Percentiles rank a stretch among this genome's conserved stretches.
Evolutionary conservation across 2,888 invertebrate species (phyloP).

Genomic region (Craniophora ligustri): DNA sequence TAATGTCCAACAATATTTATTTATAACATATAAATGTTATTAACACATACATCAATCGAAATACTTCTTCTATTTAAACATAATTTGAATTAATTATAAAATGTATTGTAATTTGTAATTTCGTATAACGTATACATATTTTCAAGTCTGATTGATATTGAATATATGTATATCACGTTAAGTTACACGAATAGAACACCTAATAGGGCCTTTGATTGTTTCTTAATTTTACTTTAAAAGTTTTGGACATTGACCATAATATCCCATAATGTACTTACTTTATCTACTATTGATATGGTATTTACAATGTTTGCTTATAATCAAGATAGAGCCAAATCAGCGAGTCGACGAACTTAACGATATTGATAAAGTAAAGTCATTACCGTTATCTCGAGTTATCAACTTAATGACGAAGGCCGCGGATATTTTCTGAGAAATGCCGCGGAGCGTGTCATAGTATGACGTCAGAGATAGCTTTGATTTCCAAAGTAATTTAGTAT

Average conservation of each 20-base stretch:
- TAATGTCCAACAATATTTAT: too few relatives aligned
- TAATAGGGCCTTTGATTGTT: too few relatives aligned
- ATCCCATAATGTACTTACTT: conserved; percentile 25
- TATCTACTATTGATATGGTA: conserved; percentile 41
- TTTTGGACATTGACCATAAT: conserved; percentile 18
- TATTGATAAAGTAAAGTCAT: conserved; percentile 74
- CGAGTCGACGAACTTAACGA: conserved; percentile 69
- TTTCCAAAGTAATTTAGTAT: too few relatives aligned
- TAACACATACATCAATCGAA: too few relatives aligned
- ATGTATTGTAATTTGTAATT: too few relatives aligned
- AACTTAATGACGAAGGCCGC: conserved; percentile 71
- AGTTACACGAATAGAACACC: too few relatives aligned
- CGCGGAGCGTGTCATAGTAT: conserved; percentile 26
- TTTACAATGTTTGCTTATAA: conserved; percentile 52
- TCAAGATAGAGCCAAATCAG: conserved; percentile 66
- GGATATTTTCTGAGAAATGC: conserved; percentile 66
- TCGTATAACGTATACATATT: too few relatives aligned
- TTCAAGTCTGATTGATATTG: too few relatives aligned
- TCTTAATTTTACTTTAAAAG: background rate
- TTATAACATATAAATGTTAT: too few relatives aligned
- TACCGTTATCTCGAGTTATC: conserved; percentile 74
- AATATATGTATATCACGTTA: too few relatives aligned
- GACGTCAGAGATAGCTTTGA: conserved; percentile 46
- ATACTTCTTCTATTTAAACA: too few relatives aligned
- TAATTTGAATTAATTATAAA: too few relatives aligned